Evolutionary conservation across 2,888 invertebrate species (phyloP).

Genomic region (Serripes groenlandicus): DNA sequence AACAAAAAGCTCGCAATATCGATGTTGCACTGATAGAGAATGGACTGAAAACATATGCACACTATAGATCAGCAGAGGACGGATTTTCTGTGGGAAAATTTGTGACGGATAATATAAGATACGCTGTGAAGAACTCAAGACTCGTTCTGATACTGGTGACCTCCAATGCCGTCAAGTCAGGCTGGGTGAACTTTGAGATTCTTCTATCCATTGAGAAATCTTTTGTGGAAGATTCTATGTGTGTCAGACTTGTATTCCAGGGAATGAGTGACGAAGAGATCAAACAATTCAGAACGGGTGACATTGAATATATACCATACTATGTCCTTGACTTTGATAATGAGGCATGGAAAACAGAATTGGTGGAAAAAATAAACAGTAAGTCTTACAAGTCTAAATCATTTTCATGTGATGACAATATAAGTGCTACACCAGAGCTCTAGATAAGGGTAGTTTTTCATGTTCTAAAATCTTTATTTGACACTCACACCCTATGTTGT

Average conservation of each 20-base stretch:
- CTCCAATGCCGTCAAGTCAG: conserved; percentile 33
- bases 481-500: no score
- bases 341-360: conserved; percentile 24
- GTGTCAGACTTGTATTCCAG: conserved; percentile 36
- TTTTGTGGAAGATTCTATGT: conserved; percentile 37
- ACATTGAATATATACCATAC: conserved; percentile 27
- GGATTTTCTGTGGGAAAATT: conserved; percentile 40
- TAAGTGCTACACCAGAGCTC: no score
- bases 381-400: no score
- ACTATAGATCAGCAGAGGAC: conserved; percentile 33
- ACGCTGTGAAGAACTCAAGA: conserved; percentile 35
- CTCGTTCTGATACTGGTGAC: conserved; percentile 43
- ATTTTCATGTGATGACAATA: no score
- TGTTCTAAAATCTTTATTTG: no score
- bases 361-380: conserved; percentile 37
- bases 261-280: conserved; percentile 32
- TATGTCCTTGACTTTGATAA: conserved; percentile 42
- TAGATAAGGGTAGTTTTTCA: no score
- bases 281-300: conserved; percentile 35
- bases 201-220: conserved; percentile 49
- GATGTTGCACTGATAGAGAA: conserved; percentile 10
- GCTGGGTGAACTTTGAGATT: conserved; percentile 53
- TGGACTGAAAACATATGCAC: conserved; percentile 34
- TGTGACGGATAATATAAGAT: conserved; percentile 38
- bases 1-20: conserved; percentile 11